Base-by-base conservation (phyloP, 1,140 invertebrate genomes). In the Cydia fagiglandana region DNA sequence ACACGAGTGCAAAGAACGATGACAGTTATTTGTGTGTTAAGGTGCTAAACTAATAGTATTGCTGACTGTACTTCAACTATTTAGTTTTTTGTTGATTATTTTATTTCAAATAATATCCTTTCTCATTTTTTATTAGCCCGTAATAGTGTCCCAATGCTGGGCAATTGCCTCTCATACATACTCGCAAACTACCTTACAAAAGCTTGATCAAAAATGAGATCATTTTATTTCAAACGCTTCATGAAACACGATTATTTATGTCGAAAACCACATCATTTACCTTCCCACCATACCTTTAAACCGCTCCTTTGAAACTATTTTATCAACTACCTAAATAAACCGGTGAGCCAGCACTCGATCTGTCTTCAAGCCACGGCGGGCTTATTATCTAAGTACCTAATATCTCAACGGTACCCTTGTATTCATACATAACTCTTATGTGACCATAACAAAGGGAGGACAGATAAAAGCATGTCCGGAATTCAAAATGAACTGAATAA, bases 401-500 rank as follows among this genome's bases (percentile, higher is more conserved):
- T 70, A 41, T 70, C 66, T 70, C 66, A 70, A 17, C 64, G 15
- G 66, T 70, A 38, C 38, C 66, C 66, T 70, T 70, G 24, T 70
- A 70, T 38, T 70, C 66, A 70, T 70, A 68, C 28, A 70, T 70
- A 70, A 70, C 66, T 70, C 66, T 70, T 70, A 70, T 74, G 64
- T 68, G 64, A 24, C 47, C 76, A 41, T 64, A 77, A 74, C 47
- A 73, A 77, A 47, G 75, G 50, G 68, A 53, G 64, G 75, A 73
- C 47, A 68, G 64, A 76, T 73, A 76, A 70, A 76, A 45, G 66
- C 75, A 76, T 73, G 75, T 61, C 68, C 66, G 13, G 75, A 76
- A 76, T 76, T 56, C 75, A 38, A 76, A 76, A 76, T 76, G 75
- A 76, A 76, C 75, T 73, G 75, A 64, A 76, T 76, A 76, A 76